Conservation (phyloP, 1,140 invertebrate species). For the Papilio xuthus region DNA sequence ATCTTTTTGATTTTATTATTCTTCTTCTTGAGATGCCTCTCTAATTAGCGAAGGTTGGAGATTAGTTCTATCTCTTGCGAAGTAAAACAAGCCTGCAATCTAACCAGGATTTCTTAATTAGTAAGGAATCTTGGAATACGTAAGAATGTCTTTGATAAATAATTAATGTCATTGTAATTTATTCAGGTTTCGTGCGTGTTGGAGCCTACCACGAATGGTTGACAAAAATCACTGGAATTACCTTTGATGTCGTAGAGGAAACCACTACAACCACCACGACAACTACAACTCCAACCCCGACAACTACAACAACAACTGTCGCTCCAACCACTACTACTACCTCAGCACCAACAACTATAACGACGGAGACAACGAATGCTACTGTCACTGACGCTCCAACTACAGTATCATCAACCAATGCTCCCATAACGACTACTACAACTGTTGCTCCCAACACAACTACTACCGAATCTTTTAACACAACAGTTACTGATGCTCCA, state of each 20-base stretch:
- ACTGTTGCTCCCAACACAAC: conserved; percentile 22
- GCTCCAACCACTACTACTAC: neutral
- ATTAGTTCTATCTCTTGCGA: too few species aligned
- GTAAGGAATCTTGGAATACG: too few species aligned
- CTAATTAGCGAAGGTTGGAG: too few species aligned
- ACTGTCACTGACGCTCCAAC: neutral
- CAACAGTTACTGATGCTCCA: conserved; percentile 35
- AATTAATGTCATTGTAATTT: neutral
- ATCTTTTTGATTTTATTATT: too few species aligned
- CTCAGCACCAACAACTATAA: neutral
- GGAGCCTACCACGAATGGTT: conserved; percentile 33
- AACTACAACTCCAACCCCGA: neutral
- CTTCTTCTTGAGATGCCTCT: too few species aligned
- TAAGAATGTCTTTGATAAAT: too few species aligned
- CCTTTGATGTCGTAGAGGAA: conserved; percentile 31
- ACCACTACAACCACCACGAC: conserved; percentile 2
- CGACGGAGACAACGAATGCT: neutral
- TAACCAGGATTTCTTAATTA: too few species aligned
- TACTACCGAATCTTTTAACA: conserved; percentile 29
- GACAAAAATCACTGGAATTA: conserved; percentile 26
- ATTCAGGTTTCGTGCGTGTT: conserved; percentile 36
- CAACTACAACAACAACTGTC: neutral
- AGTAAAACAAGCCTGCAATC: too few species aligned
- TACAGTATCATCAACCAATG: neutral
- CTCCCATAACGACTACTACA: neutral